Evolutionary conservation across 2,888 invertebrate species (phyloP).

Genomic region (Phymatocera aterrima): DNA sequence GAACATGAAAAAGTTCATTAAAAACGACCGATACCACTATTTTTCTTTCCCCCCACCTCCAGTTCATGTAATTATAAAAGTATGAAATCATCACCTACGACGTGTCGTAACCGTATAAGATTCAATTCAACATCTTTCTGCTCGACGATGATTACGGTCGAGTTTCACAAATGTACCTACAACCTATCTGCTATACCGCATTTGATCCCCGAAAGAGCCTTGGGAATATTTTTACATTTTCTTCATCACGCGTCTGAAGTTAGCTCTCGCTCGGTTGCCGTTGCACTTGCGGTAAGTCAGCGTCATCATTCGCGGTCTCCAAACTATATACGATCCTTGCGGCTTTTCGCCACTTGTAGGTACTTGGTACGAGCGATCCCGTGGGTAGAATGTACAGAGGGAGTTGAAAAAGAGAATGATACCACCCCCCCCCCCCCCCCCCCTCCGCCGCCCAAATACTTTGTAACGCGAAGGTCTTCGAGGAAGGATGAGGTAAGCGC

Average conservation of each 20-base stretch:
- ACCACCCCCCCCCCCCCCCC: background rate
- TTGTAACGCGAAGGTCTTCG: background rate
- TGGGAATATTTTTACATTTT: conserved; percentile 59
- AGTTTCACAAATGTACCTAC: too few relatives aligned
- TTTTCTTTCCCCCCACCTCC: too few relatives aligned
- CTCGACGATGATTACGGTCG: too few relatives aligned
- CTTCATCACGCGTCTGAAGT: conserved; percentile 32
- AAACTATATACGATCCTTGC: conserved; percentile 8
- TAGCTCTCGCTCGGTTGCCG: background rate
- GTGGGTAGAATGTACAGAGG: background rate
- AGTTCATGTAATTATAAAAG: too few relatives aligned
- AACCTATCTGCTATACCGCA: too few relatives aligned
- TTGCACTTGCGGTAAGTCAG: conserved; percentile 27
- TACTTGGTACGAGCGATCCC: background rate
- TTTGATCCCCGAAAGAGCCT: conserved; percentile 50
- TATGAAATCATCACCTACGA: too few relatives aligned
- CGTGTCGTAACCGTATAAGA: too few relatives aligned
- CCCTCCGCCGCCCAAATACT: too few relatives aligned
- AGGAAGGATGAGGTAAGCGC: background rate
- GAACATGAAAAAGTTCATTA: too few relatives aligned
- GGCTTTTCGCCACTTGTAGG: background rate
- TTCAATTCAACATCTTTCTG: too few relatives aligned
- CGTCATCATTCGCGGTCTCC: conserved; percentile 32
- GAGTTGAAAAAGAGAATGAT: background rate
- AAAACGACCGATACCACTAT: too few relatives aligned